phyloP scores from a whole-genome alignment of 2,797 vertebrate genomes.

The Melanotaenia trifasciata region DNA sequence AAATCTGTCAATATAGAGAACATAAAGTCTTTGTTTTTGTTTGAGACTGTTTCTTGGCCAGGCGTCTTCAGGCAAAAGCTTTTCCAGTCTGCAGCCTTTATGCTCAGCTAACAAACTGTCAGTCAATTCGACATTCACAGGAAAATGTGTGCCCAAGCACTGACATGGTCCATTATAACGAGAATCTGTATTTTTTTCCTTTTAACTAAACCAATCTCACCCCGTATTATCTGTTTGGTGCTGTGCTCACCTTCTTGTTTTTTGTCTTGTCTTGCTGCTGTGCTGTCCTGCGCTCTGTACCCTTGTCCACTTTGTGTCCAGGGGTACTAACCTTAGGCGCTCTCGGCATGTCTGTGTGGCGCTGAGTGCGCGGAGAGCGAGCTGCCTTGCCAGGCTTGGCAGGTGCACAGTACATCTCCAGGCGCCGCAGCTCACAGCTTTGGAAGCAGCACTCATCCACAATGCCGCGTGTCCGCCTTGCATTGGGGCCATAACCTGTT shows the following conservation, averaged over 20 bases:
- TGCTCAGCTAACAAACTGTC: background rate
- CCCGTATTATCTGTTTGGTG: constrained; percentile 34
- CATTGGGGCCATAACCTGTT: constrained; percentile 92
- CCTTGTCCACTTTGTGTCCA: constrained; percentile 74
- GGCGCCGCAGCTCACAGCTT: constrained; percentile 94
- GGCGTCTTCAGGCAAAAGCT: background rate
- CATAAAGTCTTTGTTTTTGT: background rate
- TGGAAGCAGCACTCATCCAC: constrained; percentile 99
- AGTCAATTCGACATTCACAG: background rate
- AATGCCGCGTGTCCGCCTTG: constrained; percentile 93
- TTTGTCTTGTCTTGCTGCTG: constrained; percentile 81
- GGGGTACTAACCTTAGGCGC: constrained; percentile 89
- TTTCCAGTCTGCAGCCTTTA: background rate
- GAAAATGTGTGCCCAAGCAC: constrained; percentile 6
- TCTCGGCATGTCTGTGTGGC: constrained; percentile 95
- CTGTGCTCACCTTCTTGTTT: constrained; percentile 81
- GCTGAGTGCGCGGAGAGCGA: constrained; percentile 93
- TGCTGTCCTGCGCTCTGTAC: constrained; percentile 76
- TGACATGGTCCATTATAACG: constrained; percentile 6
- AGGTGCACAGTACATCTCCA: constrained; percentile 99
- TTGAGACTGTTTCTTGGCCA: background rate
- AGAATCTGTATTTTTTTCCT: constrained; percentile 12
- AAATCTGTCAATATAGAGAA: background rate
- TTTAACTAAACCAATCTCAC: constrained; percentile 16
- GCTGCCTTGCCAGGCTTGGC: constrained; percentile 91